Evolutionary conservation across 2,113 vertebrate species (phyloP), one percentile per base, ranked within the genome.

Genomic region (Corythornis vintsioides): DNA sequence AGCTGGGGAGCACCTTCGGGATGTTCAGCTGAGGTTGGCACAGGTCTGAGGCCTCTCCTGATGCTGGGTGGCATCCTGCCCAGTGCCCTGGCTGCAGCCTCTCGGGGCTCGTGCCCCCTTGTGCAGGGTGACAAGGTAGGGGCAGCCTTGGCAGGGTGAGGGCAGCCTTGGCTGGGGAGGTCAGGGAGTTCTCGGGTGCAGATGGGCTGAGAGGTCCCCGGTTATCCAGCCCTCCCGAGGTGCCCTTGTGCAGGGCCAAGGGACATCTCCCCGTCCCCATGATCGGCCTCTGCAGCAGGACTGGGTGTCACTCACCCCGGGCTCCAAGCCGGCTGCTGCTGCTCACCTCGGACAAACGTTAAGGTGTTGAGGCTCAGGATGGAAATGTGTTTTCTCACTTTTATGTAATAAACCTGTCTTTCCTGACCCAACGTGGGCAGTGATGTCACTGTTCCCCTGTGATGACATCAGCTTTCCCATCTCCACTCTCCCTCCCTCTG

Each of bases 401-500:
- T 13, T 50, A 50, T 50, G 22, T 50, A 24, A 18, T 15, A 31
- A 59, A 59, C 15, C 6, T 19, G 0, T 31, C 33, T 61, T 33
- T 77, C 43, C 26, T 72, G 53, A 45, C 18, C 47, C 15, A 15
- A 9, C 31, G 8, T 10, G 38, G n/a, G 45, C 21, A 9, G n/a
- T 4, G 28, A 43, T 25, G 43, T 11, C 25, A 2, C 9, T 40
- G n/a, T 13, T 28, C 35, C 25, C 29, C 57, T 10, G 17, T 0
- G 1, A 5, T 45, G 8, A 2, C 1, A 0, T 2, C 1, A 2
- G 10, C 17, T 21, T 57, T 48, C 53, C 43, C 0, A 0, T n/a
- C 18, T 35, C 38, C 21, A 1, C 11, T 14, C 20, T 4, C 17
- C 19, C 16, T 42, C 10, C 33, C 19, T 31, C 21, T 47, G 70